Percentiles rank a stretch among this genome's conserved stretches.
phyloP scores from a whole-genome alignment of 1,140 invertebrate species.

The Pectinophora gossypiella region DNA sequence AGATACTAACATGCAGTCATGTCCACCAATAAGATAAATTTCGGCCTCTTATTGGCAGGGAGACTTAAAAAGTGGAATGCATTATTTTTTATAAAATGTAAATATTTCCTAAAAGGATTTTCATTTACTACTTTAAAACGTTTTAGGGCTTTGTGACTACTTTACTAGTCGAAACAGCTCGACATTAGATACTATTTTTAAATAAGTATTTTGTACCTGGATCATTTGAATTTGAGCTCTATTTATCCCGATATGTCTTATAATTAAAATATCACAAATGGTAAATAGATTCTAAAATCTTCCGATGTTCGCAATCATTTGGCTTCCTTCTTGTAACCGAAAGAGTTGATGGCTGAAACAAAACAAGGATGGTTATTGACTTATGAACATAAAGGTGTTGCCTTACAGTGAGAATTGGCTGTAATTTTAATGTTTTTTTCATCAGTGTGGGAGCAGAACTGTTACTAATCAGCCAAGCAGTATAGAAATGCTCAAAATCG shows the following conservation, averaged over 20 bases:
- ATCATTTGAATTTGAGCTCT: background rate
- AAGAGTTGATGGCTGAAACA: constrained; percentile 84
- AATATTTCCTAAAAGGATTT: too few relatives aligned
- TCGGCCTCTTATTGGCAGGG: background rate
- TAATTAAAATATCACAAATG: constrained; percentile 1
- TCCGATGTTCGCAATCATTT: constrained; percentile 22
- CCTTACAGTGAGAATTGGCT: too few relatives aligned
- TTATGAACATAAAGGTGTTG: too few relatives aligned
- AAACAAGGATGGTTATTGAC: constrained; percentile 31
- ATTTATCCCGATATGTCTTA: constrained; percentile 1
- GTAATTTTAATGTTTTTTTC: too few relatives aligned
- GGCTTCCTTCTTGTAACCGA: constrained; percentile 83
- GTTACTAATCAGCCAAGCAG: too few relatives aligned
- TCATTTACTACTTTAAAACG: too few relatives aligned
- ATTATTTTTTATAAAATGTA: background rate
- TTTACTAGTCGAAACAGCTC: too few relatives aligned
- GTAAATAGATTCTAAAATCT: background rate
- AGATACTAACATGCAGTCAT: too few relatives aligned
- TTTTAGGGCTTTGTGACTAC: too few relatives aligned
- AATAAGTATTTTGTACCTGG: background rate
- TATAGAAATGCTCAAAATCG: too few relatives aligned
- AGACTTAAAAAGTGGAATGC: background rate
- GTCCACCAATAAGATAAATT: background rate
- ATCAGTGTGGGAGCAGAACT: too few relatives aligned
- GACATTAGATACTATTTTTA: background rate